Conservation (phyloP, 2,797 vertebrate species). For the Leucoraja ocellata region DNA sequence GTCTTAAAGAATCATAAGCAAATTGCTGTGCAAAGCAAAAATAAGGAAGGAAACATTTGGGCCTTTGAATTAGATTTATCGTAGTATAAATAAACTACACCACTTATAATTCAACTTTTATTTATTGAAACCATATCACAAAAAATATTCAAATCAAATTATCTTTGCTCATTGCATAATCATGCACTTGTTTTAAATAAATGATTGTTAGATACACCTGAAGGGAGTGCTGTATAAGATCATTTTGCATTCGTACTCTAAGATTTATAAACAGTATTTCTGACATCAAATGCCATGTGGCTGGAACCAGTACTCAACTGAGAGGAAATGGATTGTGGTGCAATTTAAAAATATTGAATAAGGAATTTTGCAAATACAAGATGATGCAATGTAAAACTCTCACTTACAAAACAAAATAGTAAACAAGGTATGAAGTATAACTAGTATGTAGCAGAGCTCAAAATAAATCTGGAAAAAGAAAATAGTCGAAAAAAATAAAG, state of each 20-base stretch:
- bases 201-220: neutral
- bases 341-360: neutral
- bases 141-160: neutral
- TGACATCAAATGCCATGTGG: neutral
- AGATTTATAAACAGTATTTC: neutral
- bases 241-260: neutral
- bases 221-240: neutral
- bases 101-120: neutral
- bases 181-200: neutral
- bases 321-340: neutral
- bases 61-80: neutral
- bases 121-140: neutral
- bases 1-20: neutral
- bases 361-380: neutral
- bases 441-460: neutral
- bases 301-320: neutral
- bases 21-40: neutral
- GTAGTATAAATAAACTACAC: conserved; percentile 23
- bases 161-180: neutral
- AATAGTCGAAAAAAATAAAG: neutral
- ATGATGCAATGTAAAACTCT: neutral
- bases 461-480: neutral
- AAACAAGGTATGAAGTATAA: neutral
- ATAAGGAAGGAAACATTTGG: neutral
- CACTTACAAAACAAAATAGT: neutral